Base-by-base conservation (phyloP, 2,797 vertebrate genomes). In the Silurus lanzhouensis region DNA sequence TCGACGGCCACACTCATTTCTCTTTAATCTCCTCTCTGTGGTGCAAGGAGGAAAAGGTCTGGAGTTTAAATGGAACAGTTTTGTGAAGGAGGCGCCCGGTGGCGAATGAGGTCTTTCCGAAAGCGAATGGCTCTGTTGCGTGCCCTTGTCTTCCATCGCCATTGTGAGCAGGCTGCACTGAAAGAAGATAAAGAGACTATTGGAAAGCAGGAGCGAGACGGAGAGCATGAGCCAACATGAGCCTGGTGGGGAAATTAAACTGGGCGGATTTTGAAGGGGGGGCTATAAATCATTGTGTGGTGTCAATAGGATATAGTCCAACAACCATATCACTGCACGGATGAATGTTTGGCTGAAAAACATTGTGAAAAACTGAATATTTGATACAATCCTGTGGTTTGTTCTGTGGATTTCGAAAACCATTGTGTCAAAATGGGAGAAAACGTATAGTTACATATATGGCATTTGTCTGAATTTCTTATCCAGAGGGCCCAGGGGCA, bases 31-130 rank as follows among this genome's bases (percentile, higher is more conserved):
- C 17, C 81, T 15, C 12, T 80, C 75, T 76, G 83, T 76, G 63
- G 46, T 22, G 80, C 57, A 48, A 72, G 46, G 61, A 84, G 75
- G 76, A 77, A 84, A 88, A 82, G 60, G 84, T 86, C 82, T 72
- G 77, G 79, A 60, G 20, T 74, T 82, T 88, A 81, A 88, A 84
- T 87, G 87, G 85, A 89, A 89, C 61, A 46, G 83, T 79, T 84
- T 85, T 88, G 71, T 78, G 79, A 84, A 85, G 78, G 87, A 77
- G 48, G 66, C 38, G 44, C 64, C 85, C 12, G 7, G 83, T 82
- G 58, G 68, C 61, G 63, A 86, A 70, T 61, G 82, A 87, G 76
- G 74, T 86, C 70, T 88, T 85, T 77, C 60, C 60, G 85, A 84
- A 84, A 79, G 86, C 77, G 63, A 67, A 83, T 60, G 67, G 55